Base-by-base conservation (phyloP, 1,140 invertebrate species). In the Drosophila carrolli region DNA sequence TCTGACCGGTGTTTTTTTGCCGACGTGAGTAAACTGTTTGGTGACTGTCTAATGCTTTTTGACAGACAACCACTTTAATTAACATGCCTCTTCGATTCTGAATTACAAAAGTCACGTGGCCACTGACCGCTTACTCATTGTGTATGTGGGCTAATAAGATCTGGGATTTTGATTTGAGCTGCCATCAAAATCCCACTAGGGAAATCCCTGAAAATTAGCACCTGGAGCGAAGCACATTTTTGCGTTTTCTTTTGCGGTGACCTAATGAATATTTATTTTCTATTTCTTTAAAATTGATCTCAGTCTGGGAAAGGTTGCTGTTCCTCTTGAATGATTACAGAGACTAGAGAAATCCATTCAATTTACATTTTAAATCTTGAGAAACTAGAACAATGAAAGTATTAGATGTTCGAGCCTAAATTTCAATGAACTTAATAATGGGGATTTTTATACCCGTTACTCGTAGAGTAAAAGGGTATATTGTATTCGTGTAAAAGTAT, bases 21-120 rank as follows among this genome's bases (percentile, higher is more conserved):
- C 58, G 38, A 19, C 58, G 44, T 84, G 65, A 85, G 62, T 74
- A 57, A 68, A 54, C 19, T 40, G 1, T 46, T 60, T 55, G 60
- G 63, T 63, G 66, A 60, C 75, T 66, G 53, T 70, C 59, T 66
- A 70, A 62, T 53, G 35, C 65, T 38, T 47, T 35, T 43, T 75
- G 55, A 65, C 56, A 59, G 40, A 32, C 53, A 75, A 81, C 75
- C 56, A 62, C 46, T 65, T 86, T 71, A 53, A 85, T 85, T 77
- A 85, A 65, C 43, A 66, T 75, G 43, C 44, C n/a, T 71, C 51
- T 70, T 63, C 46, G 29, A 56, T 55, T 48, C 41, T 40, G 35
- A 19, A 51, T 11, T 11, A 23, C 11, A 38, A 65, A 35, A 53
- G 61, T 79, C 81, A 81, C 72, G 77, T 77, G 82, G 48, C 9